phyloP scores from a whole-genome alignment of 2,797 vertebrate species.

The Typhlichthys eigenmanni region DNA sequence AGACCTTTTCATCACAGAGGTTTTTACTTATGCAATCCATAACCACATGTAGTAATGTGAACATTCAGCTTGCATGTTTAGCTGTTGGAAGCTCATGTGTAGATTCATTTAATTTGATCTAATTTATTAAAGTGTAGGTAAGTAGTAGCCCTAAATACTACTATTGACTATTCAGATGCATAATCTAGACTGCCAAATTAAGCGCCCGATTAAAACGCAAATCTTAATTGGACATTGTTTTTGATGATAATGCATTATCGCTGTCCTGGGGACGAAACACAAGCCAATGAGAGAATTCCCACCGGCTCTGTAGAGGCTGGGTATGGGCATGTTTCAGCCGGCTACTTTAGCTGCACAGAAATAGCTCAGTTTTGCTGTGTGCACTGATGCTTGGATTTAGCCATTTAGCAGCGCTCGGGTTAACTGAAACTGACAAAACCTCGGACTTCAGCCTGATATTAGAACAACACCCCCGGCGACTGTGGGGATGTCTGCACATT shows the following conservation, averaged over 20 bases:
- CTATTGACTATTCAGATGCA: neutral
- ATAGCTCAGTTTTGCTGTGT: constrained; percentile 64
- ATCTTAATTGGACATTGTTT: constrained; percentile 83
- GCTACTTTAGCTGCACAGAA: constrained; percentile 80
- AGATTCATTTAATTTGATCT: neutral
- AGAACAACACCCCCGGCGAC: constrained; percentile 72
- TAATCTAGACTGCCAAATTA: constrained; percentile 66
- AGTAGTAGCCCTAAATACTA: too few relatives aligned
- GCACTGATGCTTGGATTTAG: constrained; percentile 73
- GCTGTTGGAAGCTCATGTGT: neutral
- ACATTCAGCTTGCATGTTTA: neutral
- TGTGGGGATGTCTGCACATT: constrained; percentile 67
- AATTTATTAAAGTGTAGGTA: too few relatives aligned
- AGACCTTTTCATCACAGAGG: constrained; percentile 18
- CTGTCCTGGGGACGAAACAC: constrained; percentile 84
- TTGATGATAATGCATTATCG: constrained; percentile 85
- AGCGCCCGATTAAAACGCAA: constrained; percentile 85
- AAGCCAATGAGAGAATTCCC: constrained; percentile 80
- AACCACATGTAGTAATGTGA: constrained; percentile 13
- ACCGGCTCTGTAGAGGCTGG: constrained; percentile 56
- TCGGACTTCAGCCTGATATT: constrained; percentile 75
- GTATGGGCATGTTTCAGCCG: constrained; percentile 76
- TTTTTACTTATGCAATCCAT: constrained; percentile 25
- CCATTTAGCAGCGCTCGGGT: constrained; percentile 68
- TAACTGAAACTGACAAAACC: constrained; percentile 78